A percentile compares a stretch with the other conserved stretches of the same genome.
phyloP scores from a whole-genome alignment of 2,888 invertebrate genomes.

The Penaeus monodon region DNA sequence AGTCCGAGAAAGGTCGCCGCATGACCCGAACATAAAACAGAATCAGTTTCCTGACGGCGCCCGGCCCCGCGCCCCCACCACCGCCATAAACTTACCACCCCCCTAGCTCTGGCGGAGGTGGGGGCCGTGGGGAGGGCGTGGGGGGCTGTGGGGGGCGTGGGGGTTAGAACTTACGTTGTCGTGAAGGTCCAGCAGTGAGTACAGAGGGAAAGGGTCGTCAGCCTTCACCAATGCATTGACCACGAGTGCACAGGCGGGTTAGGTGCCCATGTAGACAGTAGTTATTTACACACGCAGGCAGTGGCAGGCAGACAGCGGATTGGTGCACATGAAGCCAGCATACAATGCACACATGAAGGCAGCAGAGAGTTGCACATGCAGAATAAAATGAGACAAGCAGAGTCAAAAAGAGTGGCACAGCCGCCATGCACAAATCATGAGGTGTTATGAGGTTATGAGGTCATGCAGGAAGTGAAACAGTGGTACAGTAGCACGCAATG shows the following conservation, averaged over 20 bases:
- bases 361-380: constrained; percentile 22
- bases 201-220: constrained; percentile 57
- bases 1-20: background rate
- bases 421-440: background rate
- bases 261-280: constrained; percentile 17
- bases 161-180: constrained; percentile 44
- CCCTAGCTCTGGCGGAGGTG: background rate
- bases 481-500: background rate
- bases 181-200: constrained; percentile 51
- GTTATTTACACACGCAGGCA: constrained; percentile 15
- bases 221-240: constrained; percentile 27
- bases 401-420: background rate
- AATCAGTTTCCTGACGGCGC: no score
- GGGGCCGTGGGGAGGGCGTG: background rate
- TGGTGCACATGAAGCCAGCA: constrained; percentile 10
- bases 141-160: background rate
- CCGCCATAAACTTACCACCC: background rate
- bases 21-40: background rate
- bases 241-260: constrained; percentile 14
- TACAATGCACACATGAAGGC: background rate
- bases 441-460: background rate
- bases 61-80: no score
- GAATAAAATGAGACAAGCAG: background rate
- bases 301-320: background rate
- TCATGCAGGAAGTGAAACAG: background rate